Base-by-base conservation (phyloP, 2,113 vertebrate species). In the Callithrix jacchus region DNA sequence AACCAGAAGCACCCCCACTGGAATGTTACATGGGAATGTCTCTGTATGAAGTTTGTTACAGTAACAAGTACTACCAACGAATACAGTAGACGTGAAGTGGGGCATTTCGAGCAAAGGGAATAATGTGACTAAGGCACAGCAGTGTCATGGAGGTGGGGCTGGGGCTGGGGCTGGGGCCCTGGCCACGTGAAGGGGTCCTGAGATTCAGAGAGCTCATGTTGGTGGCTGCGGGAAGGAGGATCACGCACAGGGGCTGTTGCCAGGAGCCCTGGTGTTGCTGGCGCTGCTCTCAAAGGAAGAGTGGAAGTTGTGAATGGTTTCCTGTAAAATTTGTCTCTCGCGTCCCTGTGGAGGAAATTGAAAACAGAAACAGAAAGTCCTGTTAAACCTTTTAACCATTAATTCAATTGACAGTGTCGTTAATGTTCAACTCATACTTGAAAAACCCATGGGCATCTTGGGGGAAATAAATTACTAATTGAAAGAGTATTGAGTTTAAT, bases 231-330 rank as follows among this genome's bases (percentile, higher is more conserved):
- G 68, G 54, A 79, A 42, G 40, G 64, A 94, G 76, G 42, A 4
- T 97, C 97, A 99, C 98, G 99, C 98, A 99, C 99, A 99, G 79
- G 98, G 99, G 11, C 99, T 98, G 90, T 99, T 98, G 94, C 99
- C 99, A 79, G 98, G 98, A 0, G 99, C 98, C 47, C 99, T 98
- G 16, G 99, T 99, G 98, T 99, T 99, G 97, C 99, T 99, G 89
- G 99, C 99, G 16, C 99, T 99, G 95, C 99, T 99, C 73, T 99
- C 99, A 96, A 99, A 99, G 7, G 99, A 99, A 3, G 99, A 99
- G 97, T 99, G 99, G 98, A 99, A 99, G 98, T 99, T 99, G 97
- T 99, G 99, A 97, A 99, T 99, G 74, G 99, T 99, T 98, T 99
- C 99, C 97, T 99, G 99, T 94, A 99, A 98, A 95, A 99, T 99